Conservation (phyloP, 2,113 vertebrate genomes). For the Nothocercus julius region DNA sequence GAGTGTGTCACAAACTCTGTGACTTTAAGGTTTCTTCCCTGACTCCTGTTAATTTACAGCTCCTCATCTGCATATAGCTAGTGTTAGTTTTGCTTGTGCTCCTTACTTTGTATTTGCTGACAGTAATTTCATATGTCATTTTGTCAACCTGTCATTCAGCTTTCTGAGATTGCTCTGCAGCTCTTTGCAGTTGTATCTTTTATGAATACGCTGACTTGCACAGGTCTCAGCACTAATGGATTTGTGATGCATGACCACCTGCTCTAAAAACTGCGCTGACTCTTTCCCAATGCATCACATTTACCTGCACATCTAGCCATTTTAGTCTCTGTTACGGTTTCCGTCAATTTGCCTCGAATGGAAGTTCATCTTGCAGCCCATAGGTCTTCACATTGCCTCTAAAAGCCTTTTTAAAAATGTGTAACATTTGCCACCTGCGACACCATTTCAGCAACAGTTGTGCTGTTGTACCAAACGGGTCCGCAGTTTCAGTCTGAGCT, state of each 20-base stretch:
- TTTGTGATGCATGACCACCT: neutral
- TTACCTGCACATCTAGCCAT: neutral
- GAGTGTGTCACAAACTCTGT: neutral
- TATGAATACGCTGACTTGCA: accelerated
- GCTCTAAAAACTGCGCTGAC: neutral
- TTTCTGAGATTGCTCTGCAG: neutral
- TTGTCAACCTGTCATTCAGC: neutral
- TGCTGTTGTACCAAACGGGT: conserved; percentile 53
- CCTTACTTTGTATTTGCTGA: neutral
- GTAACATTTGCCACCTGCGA: conserved; percentile 50
- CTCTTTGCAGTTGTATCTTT: neutral
- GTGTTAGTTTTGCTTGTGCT: neutral
- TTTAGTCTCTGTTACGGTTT: neutral
- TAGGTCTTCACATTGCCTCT: conserved; percentile 33
- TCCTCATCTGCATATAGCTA: neutral
- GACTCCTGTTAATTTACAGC: neutral
- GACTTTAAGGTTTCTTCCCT: neutral
- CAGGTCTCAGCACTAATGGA: neutral
- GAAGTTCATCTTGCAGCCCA: neutral
- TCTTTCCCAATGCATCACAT: neutral
- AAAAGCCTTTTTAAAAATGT: conserved; percentile 40
- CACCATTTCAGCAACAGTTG: conserved; percentile 27
- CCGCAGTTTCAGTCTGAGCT: conserved; percentile 28
- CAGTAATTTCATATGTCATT: neutral
- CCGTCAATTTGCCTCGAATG: neutral